Evolutionary conservation across 2,888 invertebrate species (phyloP), one percentile per base, ranked within the genome.

Genomic region (Trachelus iudaicus): DNA sequence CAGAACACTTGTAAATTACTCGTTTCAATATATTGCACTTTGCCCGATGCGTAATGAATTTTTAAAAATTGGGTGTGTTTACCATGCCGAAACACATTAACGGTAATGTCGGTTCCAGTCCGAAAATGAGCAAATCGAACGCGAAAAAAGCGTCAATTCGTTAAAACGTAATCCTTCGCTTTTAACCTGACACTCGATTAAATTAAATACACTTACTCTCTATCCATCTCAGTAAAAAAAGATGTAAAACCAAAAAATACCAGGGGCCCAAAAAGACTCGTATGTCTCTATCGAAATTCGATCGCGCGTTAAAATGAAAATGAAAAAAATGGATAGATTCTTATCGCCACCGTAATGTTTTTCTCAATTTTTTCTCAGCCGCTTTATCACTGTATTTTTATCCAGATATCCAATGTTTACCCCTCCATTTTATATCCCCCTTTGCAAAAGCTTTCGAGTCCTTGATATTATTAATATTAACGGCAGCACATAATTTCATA

Each of bases 341-440:
- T 15, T 34, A 75, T 68, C 23, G n/a, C 9, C 69, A 33, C 75
- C 11, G 34, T 69, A 34, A 68, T 34, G 15, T 23, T 81, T 75
- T 75, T 40, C 76, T n/a, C 77, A 75, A 23, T 9, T 15, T 56
- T 56, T 23, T 2, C 15, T 23, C 37, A 56, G 2, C 23, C 6
- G 0, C 71, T 34, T 71, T 71, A 30, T 71, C 31, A 34, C 33
- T 71, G 71, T 34, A 34, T 31, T 71, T 30, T 71, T 71, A 15
- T 71, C 71, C 71, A 13, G 11, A 30, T 33, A 33, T 71, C 30
- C 9, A 71, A 15, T 23, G 71, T 15, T 15, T 71, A 71, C 15
- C 23, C 40, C 40, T 56, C 40, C 40, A 6, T 56, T 56, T 56
- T 23, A 56, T 2, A 56, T 56, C 9, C 23, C 23, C 40, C 40